Percentiles rank a stretch among this genome's conserved stretches.
phyloP scores from a whole-genome alignment of 2,113 vertebrate species.

The Antechinus flavipes region DNA sequence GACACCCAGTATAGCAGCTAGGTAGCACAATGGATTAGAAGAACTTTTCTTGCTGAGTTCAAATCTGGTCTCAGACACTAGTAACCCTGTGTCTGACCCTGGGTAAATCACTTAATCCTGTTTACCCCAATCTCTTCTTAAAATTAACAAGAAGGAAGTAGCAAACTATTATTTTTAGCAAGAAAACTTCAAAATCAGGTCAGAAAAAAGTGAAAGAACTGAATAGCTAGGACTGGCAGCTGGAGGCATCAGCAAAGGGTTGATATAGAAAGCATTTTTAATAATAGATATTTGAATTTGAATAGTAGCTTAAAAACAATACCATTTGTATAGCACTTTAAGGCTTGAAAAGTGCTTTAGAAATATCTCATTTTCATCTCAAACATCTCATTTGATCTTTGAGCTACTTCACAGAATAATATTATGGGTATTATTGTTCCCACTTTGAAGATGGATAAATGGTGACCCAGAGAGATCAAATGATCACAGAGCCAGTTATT shows the following conservation, averaged over 20 bases:
- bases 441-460: constrained; percentile 29
- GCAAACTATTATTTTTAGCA: background rate
- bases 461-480: background rate
- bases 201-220: background rate
- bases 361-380: background rate
- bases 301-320: background rate
- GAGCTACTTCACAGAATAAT: background rate
- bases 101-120: background rate
- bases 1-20: background rate
- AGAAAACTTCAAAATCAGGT: background rate
- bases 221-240: background rate
- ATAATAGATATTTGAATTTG: background rate
- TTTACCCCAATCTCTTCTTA: no score
- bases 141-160: background rate
- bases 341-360: background rate
- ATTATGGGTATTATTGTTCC: constrained; percentile 21
- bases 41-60: background rate
- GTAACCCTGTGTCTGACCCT: no score
- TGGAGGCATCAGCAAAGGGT: background rate
- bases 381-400: background rate
- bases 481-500: constrained; percentile 9
- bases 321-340: background rate
- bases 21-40: background rate
- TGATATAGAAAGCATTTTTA: background rate
- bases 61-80: background rate